Conservation (phyloP, 2,888 invertebrate genomes). For the Tenthredo distinguenda region DNA sequence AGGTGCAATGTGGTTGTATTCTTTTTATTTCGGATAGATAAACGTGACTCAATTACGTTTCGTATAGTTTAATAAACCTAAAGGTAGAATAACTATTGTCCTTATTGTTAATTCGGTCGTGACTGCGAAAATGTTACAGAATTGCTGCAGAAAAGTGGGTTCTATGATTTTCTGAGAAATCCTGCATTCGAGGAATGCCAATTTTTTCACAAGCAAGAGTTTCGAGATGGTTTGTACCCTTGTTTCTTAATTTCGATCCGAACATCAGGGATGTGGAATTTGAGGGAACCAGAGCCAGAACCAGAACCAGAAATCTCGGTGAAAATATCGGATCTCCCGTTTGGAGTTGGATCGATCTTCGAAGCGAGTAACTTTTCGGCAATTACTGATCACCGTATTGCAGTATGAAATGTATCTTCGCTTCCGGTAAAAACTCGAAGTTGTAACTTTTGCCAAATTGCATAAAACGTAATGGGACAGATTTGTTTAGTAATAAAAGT, state of each 20-base stretch:
- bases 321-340: background rate
- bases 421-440: background rate
- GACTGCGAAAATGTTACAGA: no score
- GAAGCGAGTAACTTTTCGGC: background rate
- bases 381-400: background rate
- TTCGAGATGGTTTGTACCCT: background rate
- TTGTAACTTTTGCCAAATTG: background rate
- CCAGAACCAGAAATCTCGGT: background rate
- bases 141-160: no score
- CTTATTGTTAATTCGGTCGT: no score
- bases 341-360: background rate
- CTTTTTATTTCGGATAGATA: background rate
- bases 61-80: no score
- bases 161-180: background rate
- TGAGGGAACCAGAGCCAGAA: background rate
- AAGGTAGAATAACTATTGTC: no score
- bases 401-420: background rate
- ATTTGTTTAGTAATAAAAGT: background rate
- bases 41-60: no score
- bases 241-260: background rate
- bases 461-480: background rate
- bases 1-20: background rate
- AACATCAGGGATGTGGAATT: background rate
- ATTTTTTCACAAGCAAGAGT: background rate
- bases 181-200: background rate